phyloP scores from a whole-genome alignment of 2,888 invertebrate genomes.

The Sipha maydis region DNA sequence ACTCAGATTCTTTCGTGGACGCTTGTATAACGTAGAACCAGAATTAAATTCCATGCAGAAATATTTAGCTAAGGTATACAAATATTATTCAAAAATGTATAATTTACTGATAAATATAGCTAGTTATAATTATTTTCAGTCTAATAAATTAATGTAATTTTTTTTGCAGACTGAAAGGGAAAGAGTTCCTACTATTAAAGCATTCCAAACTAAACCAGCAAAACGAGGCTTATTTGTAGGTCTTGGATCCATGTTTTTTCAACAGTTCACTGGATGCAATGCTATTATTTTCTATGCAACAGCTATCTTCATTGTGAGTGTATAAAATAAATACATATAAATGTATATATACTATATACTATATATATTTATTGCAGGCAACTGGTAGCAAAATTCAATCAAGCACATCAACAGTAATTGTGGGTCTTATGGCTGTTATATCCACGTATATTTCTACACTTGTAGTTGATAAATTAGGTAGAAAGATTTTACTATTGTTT shows the following conservation, averaged over 20 bases:
- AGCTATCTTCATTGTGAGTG: slow-evolving; percentile 74
- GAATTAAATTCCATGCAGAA: slow-evolving; percentile 75
- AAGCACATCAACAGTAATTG: slow-evolving; percentile 77
- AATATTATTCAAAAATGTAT: neutral
- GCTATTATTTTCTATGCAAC: slow-evolving; percentile 84
- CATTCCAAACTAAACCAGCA: slow-evolving; percentile 70
- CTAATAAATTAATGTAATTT: neutral
- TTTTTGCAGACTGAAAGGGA: slow-evolving; percentile 69
- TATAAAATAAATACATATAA: neutral
- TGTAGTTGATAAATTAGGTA: slow-evolving; percentile 83
- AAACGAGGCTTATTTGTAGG: slow-evolving; percentile 77
- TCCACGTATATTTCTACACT: slow-evolving; percentile 80
- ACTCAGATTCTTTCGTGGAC: slow-evolving; percentile 78
- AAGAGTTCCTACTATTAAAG: slow-evolving; percentile 69
- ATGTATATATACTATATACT: neutral
- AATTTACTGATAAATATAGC: neutral
- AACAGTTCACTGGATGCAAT: slow-evolving; percentile 86
- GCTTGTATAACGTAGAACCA: slow-evolving; percentile 74
- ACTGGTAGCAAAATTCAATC: slow-evolving; percentile 74
- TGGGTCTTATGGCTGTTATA: slow-evolving; percentile 83
- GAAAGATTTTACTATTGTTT: slow-evolving; percentile 78
- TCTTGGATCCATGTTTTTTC: slow-evolving; percentile 87
- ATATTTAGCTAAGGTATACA: slow-evolving; percentile 67
- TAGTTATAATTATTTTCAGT: neutral
- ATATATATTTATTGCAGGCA: slow-evolving; percentile 66